Conservation (phyloP, 1,140 invertebrate species). For the Drosophila kohkoa region DNA sequence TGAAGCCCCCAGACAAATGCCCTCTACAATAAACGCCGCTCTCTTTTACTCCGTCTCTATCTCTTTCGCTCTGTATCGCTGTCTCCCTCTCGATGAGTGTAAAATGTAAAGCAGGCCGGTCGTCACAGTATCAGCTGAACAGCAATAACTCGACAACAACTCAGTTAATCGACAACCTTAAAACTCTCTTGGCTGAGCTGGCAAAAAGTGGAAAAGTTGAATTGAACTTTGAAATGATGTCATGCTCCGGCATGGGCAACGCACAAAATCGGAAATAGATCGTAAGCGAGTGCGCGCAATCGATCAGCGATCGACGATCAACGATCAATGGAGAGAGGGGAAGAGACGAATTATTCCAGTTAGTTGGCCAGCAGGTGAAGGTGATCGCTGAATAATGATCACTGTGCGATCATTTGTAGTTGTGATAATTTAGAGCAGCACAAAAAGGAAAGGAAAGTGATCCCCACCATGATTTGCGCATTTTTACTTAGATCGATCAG, state of each 20-base stretch:
- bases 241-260: constrained; percentile 49
- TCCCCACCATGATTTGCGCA: too few relatives aligned
- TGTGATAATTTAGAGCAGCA: background rate
- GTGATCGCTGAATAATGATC: constrained; percentile 30
- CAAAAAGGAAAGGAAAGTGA: too few relatives aligned
- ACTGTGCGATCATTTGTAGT: background rate
- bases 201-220: constrained; percentile 2
- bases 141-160: constrained; percentile 9
- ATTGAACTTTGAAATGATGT: constrained; percentile 75
- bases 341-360: constrained; percentile 47
- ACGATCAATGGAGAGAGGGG: constrained; percentile 28
- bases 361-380: constrained; percentile 54
- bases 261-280: constrained; percentile 30
- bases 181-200: constrained; percentile 16
- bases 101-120: constrained; percentile 67
- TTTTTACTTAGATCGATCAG: too few relatives aligned
- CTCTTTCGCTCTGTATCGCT: background rate
- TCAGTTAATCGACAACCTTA: constrained; percentile 6
- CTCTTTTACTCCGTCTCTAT: background rate
- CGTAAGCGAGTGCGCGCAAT: constrained; percentile 24
- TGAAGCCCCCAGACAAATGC: constrained; percentile 19
- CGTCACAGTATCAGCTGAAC: constrained; percentile 31
- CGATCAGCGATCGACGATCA: constrained; percentile 12
- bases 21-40: background rate
- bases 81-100: constrained; percentile 11